Evolutionary conservation across 2,888 invertebrate species (phyloP).

Genomic region (Trachelus tabidus): DNA sequence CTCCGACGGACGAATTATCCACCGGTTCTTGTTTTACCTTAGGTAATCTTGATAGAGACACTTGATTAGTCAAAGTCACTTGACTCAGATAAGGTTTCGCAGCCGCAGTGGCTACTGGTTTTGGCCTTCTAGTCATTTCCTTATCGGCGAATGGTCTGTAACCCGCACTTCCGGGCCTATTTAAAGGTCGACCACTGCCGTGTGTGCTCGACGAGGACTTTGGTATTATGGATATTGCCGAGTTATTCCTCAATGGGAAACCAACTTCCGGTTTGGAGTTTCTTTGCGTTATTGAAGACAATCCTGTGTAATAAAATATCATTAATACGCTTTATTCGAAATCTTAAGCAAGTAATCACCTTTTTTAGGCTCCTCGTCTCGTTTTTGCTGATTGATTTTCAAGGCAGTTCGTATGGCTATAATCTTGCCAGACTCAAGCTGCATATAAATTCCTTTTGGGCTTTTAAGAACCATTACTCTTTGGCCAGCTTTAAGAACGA

Average conservation of each 20-base stretch:
- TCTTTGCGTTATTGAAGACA: conserved; percentile 35
- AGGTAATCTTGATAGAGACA: conserved; percentile 55
- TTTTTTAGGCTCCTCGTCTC: conserved; percentile 65
- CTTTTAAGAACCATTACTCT: conserved; percentile 95
- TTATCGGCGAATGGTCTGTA: conserved; percentile 60
- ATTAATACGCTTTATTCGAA: neutral
- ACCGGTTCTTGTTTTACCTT: conserved; percentile 55
- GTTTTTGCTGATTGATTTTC: conserved; percentile 72
- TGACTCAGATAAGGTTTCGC: conserved; percentile 60
- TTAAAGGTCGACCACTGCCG: conserved; percentile 41
- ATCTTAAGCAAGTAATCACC: conserved; percentile 37
- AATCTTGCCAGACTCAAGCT: conserved; percentile 92
- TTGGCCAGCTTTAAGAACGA: conserved; percentile 92
- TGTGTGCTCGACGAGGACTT: conserved; percentile 49
- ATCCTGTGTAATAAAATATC: conserved; percentile 28
- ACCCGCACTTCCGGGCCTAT: conserved; percentile 45
- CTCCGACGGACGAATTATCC: conserved; percentile 57
- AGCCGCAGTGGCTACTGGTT: conserved; percentile 57
- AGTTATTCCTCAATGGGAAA: conserved; percentile 63
- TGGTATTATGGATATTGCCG: conserved; percentile 65
- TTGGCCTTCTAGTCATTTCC: conserved; percentile 51
- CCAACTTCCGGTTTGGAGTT: conserved; percentile 52
- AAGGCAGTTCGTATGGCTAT: conserved; percentile 89
- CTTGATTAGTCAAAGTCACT: conserved; percentile 55
- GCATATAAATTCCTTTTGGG: conserved; percentile 96